Base-by-base conservation (phyloP, 1,140 invertebrate species). In the Eumaeus atala region DNA sequence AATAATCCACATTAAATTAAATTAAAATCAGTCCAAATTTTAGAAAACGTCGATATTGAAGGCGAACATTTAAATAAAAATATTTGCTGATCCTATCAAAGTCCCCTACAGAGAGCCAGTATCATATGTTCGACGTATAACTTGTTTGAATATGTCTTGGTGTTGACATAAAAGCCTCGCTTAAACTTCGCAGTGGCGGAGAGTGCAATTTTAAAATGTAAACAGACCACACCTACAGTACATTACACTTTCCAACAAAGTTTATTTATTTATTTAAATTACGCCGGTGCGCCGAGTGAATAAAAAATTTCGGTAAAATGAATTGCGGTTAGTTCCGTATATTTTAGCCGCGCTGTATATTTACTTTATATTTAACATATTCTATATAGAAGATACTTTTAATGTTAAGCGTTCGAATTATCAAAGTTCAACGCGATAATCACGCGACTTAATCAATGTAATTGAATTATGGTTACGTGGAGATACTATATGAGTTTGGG, bases 171-270 rank as follows among this genome's bases (percentile, higher is more conserved):
- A 53, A 53, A 53, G 51, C 51, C 51, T 53, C 51, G 51, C 51
- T 53, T 52, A 42, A 53, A 44, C 51, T 16, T 28, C 21, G 38
- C 37, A 53, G 21, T 44, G 51, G 21, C 51, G 38, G 38, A 38
- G 49, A 52, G 51, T 53, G 51, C 51, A 53, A 53, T 53, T 53
- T 53, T 53, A 40, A 53, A 53, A 53, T 53, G 51, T 53, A 53
- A 53, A 53, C 51, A 53, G 42, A 53, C 51, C 51, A 44, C 51
- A 53, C 51, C 51, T 53, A 16, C 51, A 33, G 11, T 33, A 42
- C 51, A 53, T 53, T 53, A 44, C 42, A 53, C 51, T 35, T 53
- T 12, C 51, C 51, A 42, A 34, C 51, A 17, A 44, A 44, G 51
- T 12, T 42, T 38, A 33, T 53, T 53, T 53, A 53, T 53, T 53